Evolutionary conservation across 2,888 invertebrate genomes (phyloP).

Genomic region (Trichopria drosophilae): DNA sequence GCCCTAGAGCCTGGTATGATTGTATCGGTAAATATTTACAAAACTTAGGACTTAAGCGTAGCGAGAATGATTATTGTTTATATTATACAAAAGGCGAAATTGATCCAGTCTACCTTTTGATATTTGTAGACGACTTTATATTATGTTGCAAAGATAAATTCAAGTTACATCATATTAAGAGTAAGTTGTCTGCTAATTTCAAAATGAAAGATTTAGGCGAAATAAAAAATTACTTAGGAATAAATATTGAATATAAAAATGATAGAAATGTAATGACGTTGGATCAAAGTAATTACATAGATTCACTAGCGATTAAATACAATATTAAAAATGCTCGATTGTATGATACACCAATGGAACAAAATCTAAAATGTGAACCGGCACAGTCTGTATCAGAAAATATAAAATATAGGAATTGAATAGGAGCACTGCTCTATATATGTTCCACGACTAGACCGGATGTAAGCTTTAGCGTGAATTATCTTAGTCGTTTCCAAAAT

Average conservation of each 20-base stretch:
- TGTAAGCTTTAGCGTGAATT: no score
- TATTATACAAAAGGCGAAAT: background rate
- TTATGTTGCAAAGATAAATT: slow-evolving; percentile 10
- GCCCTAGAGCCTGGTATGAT: slow-evolving; percentile 15
- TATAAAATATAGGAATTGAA: slow-evolving; percentile 21
- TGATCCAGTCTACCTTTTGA: slow-evolving; percentile 7
- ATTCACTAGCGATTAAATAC: slow-evolving; percentile 19
- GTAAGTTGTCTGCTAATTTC: slow-evolving; percentile 16
- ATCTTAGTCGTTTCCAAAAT: slow-evolving; percentile 22
- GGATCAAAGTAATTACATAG: slow-evolving; percentile 18
- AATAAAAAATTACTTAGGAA: no score
- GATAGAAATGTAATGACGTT: slow-evolving; percentile 21
- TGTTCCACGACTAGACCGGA: slow-evolving; percentile 22
- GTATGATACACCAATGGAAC: slow-evolving; percentile 21
- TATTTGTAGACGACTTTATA: slow-evolving; percentile 7
- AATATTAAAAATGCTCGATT: slow-evolving; percentile 10
- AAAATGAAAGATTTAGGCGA: no score
- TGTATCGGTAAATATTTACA: slow-evolving; percentile 7
- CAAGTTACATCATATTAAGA: slow-evolving; percentile 15
- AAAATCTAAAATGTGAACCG: slow-evolving; percentile 17
- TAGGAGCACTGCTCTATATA: slow-evolving; percentile 23
- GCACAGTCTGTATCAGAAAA: slow-evolving; percentile 3
- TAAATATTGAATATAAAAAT: no score
- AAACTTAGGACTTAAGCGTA: slow-evolving; percentile 1
- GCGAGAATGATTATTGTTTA: slow-evolving; percentile 15